phyloP scores from a whole-genome alignment of 2,888 invertebrate genomes.

The Resseliella maxima region DNA sequence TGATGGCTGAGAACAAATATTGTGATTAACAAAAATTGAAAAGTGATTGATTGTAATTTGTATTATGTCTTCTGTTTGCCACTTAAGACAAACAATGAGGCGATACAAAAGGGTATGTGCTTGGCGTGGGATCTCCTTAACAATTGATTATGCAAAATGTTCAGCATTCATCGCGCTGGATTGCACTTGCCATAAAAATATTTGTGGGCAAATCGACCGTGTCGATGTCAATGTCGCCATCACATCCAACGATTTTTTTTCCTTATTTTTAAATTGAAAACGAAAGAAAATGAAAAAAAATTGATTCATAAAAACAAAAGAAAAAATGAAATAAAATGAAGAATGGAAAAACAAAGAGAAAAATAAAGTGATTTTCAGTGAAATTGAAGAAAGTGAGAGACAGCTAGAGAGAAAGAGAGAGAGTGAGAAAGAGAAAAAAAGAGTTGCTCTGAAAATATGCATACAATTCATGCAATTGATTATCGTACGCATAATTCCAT shows the following conservation, averaged over 20 bases:
- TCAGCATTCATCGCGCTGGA: neutral
- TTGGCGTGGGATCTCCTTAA: slow-evolving; percentile 16
- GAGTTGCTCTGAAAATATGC: neutral
- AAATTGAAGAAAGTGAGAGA: no score
- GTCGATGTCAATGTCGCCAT: neutral
- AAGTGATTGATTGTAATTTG: neutral
- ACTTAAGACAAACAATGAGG: neutral
- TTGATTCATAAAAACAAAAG: no score
- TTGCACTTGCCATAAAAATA: neutral
- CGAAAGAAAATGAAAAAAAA: no score
- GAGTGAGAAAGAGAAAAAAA: neutral
- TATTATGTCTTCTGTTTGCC: neutral
- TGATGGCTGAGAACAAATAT: neutral
- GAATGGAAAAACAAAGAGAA: neutral
- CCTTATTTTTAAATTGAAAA: no score
- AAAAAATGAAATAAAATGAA: no score
- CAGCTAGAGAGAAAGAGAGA: no score
- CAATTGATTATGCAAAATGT: neutral
- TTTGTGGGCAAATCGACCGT: no score
- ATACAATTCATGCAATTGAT: neutral
- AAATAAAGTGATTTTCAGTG: neutral
- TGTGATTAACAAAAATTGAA: neutral
- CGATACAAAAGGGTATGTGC: neutral
- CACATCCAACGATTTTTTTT: no score
- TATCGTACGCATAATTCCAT: neutral